phyloP scores from a whole-genome alignment of 2,113 vertebrate genomes.

The Chionomys nivalis region DNA sequence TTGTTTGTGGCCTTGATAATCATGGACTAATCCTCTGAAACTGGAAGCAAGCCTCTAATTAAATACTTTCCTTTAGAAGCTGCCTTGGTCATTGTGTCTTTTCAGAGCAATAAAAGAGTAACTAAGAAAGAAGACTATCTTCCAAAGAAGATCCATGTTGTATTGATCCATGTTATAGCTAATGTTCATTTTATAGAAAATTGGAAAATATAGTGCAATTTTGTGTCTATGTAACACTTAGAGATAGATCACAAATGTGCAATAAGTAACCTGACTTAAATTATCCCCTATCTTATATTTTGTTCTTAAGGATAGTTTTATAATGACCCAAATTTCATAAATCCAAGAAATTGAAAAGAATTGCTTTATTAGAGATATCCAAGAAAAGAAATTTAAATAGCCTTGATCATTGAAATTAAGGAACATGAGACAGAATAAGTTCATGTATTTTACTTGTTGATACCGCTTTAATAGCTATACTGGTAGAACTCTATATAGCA shows the following conservation, averaged over 20 bases:
- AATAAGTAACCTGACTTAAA: background rate
- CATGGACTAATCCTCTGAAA: background rate
- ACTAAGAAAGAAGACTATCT: background rate
- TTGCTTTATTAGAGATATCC: background rate
- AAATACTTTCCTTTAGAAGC: background rate
- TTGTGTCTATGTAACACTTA: background rate
- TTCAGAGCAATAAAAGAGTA: background rate
- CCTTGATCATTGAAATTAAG: background rate
- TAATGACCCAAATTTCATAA: background rate
- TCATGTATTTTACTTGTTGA: background rate
- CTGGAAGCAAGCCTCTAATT: background rate
- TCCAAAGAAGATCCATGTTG: background rate
- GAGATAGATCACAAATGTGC: background rate
- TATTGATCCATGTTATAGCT: background rate
- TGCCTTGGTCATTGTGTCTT: background rate
- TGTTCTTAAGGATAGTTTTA: background rate
- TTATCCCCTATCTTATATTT: background rate
- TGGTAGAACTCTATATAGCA: background rate
- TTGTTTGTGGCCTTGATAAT: too few species aligned
- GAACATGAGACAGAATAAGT: background rate
- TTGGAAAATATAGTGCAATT: background rate
- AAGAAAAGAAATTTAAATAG: background rate
- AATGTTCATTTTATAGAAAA: background rate
- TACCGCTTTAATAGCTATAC: background rate
- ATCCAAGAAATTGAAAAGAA: background rate